These are phyloP conservation scores for Apaloderma vittatum DNA, from an alignment of 2,113 vertebrate genomes.

Conservation along the genomic window DNA sequence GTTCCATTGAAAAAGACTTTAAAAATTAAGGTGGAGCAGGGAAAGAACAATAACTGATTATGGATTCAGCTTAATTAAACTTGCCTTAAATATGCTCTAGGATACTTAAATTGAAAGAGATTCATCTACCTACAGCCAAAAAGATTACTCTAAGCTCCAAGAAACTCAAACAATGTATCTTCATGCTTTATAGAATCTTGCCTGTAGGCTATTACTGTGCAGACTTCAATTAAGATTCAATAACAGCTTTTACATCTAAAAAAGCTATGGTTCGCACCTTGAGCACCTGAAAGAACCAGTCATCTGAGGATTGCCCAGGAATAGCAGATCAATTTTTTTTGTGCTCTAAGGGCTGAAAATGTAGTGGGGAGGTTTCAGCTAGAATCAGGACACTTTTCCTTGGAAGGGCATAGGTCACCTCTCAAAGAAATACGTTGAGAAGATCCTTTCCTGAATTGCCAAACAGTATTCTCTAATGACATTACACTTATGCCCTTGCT, in stretches of 20 bases:
- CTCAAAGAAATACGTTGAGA: background rate
- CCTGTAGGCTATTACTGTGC: background rate
- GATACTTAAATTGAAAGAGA: background rate
- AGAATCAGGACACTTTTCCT: background rate
- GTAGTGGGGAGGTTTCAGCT: background rate
- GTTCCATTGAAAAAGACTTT: background rate
- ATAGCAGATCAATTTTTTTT: rapidly evolving
- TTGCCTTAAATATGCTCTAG: background rate
- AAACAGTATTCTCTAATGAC: background rate
- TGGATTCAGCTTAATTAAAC: background rate
- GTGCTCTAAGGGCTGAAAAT: background rate
- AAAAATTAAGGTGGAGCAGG: background rate
- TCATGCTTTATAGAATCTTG: background rate
- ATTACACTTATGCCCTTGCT: background rate
- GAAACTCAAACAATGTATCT: background rate
- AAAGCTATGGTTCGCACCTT: background rate
- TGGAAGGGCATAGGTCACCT: background rate
- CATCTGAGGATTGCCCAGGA: background rate
- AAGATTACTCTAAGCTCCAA: background rate
- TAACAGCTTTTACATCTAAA: background rate
- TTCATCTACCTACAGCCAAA: background rate
- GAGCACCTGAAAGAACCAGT: background rate
- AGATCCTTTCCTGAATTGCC: background rate
- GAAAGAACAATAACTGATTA: background rate
- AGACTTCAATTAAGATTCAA: background rate